These are phyloP conservation scores for Tenualosa thibaudeaui DNA, from an alignment of 2,797 vertebrate genomes.

Conservation along the genomic window DNA sequence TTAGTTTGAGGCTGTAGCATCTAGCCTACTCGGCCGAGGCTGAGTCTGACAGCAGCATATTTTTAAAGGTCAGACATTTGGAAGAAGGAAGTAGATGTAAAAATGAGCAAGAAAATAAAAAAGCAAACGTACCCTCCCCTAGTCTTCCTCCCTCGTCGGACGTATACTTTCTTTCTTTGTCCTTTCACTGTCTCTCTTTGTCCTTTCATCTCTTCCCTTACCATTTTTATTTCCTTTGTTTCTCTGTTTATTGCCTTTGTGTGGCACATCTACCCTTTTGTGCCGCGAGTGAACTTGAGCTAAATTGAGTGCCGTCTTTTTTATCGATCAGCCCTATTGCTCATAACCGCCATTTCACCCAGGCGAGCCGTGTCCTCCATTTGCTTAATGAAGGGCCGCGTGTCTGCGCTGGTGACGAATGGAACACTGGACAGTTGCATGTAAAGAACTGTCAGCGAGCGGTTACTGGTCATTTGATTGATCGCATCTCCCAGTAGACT, in stretches of 20 bases:
- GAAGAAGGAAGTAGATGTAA: constrained; percentile 31
- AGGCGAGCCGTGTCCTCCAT: constrained; percentile 63
- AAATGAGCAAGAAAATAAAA: neutral
- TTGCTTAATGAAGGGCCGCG: constrained; percentile 73
- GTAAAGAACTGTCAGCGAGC: constrained; percentile 61
- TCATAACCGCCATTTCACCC: constrained; percentile 55
- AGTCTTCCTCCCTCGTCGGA: constrained; percentile 3
- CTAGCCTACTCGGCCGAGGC: constrained; percentile 43
- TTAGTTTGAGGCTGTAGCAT: constrained; percentile 54
- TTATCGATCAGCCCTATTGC: constrained; percentile 62
- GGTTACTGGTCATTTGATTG: constrained; percentile 58
- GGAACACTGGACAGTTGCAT: constrained; percentile 57
- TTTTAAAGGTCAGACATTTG: constrained; percentile 65
- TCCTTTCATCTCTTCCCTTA: neutral
- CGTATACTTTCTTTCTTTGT: constrained; percentile 11
- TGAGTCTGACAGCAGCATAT: constrained; percentile 62
- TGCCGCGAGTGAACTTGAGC: constrained; percentile 60
- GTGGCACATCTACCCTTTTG: constrained; percentile 25
- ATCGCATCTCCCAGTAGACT: constrained; percentile 50
- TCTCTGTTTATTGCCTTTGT: constrained; percentile 40
- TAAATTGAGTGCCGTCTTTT: constrained; percentile 57
- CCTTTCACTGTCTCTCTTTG: constrained; percentile 7
- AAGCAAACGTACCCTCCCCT: neutral
- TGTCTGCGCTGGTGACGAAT: constrained; percentile 60
- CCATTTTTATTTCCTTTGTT: constrained; percentile 8